phyloP scores from a whole-genome alignment of 2,797 vertebrate species.

The Xenops minutus region DNA sequence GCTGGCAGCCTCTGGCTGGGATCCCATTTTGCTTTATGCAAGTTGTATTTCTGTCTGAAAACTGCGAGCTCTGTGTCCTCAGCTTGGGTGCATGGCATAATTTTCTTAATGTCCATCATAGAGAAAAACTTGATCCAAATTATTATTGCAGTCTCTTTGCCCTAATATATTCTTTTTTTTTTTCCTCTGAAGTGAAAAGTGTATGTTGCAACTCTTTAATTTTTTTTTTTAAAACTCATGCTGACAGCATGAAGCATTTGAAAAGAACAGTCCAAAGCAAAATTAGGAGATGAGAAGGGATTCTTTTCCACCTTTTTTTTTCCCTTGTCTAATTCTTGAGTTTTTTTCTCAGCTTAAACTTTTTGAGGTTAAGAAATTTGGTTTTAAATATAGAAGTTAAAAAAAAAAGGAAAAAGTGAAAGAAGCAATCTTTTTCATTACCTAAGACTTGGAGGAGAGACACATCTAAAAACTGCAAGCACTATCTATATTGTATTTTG shows the following conservation, averaged over 20 bases:
- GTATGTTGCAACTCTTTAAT: background rate
- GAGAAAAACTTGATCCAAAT: background rate
- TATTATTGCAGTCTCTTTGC: background rate
- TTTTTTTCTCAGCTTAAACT: background rate
- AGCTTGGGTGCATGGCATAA: background rate
- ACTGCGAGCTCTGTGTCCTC: background rate
- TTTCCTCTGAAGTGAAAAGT: background rate
- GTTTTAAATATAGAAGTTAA: background rate
- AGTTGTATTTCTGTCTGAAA: constrained; percentile 23
- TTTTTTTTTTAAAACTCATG: background rate
- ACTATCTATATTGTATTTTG: background rate
- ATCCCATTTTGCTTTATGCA: background rate
- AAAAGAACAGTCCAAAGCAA: background rate
- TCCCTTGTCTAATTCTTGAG: background rate
- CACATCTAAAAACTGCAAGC: background rate
- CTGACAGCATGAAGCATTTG: background rate
- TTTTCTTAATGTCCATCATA: background rate
- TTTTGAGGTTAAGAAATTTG: background rate
- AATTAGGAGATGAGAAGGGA: background rate
- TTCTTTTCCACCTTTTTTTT: background rate
- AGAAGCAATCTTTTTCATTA: background rate
- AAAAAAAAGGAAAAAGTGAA: background rate
- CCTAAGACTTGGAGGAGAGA: background rate
- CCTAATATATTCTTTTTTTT: background rate
- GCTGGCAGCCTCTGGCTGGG: background rate